Evolutionary conservation across 2,888 invertebrate species (phyloP), one percentile per base, ranked within the genome.

Genomic region (Mactromeris polynyma): DNA sequence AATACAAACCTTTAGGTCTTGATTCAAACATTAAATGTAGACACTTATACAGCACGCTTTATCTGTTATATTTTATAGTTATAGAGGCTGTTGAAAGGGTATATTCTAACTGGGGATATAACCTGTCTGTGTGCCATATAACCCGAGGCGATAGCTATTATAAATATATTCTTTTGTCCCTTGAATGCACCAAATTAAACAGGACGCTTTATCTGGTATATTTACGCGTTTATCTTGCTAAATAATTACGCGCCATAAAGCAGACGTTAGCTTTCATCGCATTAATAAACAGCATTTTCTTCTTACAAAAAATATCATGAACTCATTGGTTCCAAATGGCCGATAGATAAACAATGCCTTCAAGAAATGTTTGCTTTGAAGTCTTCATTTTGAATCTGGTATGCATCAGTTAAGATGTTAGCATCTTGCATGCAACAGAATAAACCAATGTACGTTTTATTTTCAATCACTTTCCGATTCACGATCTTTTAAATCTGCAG

Each of bases 261-360:
- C 73, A 73, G 73, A 73, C 73, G 33, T 73, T 73, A 3, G 73
- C 73, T 73, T 73, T 73, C 73, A 73, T 33, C 73, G 33, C 36
- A 33, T 73, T 73, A 33, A 73, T 73, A 73, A 73, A 73, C 73
- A 73, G 73, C 36, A 36, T 31, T 73, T 73, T 73, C 73, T 73
- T 73, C 33, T 33, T 33, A 36, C 73, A 73, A 73, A 73, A 73
- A 33, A 4, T 33, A 73, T 73, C 73, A 73, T 19, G 36, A 36
- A 36, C 73, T 73, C 73, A 73, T 73, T 73, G 73, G 36, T 73
- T 73, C 73, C 73, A 73, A 73, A 73, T 73, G 73, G 73, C 73
- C 73, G 73, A 73, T 33, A 36, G 31, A 36, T 73, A 73, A 73
- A 73, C 73, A 73, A 73, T 73, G 26, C 73, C 73, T 73, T 36